phyloP scores from a whole-genome alignment of 2,113 vertebrate species.

The Crotalus helleri region DNA sequence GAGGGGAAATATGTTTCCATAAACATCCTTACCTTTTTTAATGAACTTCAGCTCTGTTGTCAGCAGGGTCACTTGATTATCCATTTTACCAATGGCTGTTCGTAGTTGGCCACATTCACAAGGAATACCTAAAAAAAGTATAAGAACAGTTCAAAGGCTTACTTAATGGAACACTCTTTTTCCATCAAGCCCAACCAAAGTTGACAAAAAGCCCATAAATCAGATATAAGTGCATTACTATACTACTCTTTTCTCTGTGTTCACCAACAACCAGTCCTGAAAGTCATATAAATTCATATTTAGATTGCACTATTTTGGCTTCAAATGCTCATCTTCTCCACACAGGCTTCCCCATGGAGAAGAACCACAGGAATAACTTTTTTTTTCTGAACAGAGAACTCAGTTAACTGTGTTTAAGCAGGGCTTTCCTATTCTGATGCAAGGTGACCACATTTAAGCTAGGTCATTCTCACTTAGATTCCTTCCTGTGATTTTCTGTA shows the following conservation, averaged over 20 bases:
- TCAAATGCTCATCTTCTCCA: background rate
- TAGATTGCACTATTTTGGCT: background rate
- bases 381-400: background rate
- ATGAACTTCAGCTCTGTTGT: slow-evolving; percentile 91
- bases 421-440: background rate
- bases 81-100: slow-evolving; percentile 96
- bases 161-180: background rate
- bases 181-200: background rate
- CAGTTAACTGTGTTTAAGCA: background rate
- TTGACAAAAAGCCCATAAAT: background rate
- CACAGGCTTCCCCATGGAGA: background rate
- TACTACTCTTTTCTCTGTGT: background rate
- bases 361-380: background rate
- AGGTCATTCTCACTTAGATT: background rate
- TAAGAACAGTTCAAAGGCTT: background rate
- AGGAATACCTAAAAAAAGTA: slow-evolving; percentile 78
- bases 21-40: slow-evolving; percentile 85
- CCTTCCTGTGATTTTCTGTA: background rate
- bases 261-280: background rate
- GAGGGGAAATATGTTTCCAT: background rate
- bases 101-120: slow-evolving; percentile 92
- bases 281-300: background rate
- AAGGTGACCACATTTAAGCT: background rate
- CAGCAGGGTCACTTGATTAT: slow-evolving; percentile 88
- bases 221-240: background rate